Evolutionary conservation across 2,113 vertebrate genomes (phyloP), one percentile per base, ranked within the genome.

Genomic region (Brienomyrus brachyistius): DNA sequence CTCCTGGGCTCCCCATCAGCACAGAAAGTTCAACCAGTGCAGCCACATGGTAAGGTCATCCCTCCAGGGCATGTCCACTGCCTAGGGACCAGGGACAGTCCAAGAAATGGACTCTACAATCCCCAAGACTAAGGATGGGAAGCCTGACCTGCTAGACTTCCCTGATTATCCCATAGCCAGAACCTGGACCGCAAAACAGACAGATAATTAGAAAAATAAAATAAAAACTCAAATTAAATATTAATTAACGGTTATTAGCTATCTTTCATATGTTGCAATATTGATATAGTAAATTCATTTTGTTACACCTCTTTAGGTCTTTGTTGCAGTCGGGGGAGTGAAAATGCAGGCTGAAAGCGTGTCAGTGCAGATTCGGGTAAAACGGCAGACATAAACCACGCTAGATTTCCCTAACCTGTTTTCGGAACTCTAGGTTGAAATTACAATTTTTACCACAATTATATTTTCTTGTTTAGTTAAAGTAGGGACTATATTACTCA

Each of bases 201-300:
- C n/a, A 27, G 40, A 48, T 84, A 23, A 86, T 48, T 27, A 48
- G 9, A 31, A 51, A 51, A 11, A 51, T 86, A 86, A 51, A 86
- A 31, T 80, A 43, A 43, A 43, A 80, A 2, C 74, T 17, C 35
- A 19, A 80, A 80, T 80, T 80, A 51, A 51, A 86, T 86, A 51
- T 50, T 86, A 85, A 48, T 48, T 83, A 23, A 50, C 0, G 66
- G 74, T 80, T 80, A 80, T 80, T 43, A 43, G 17, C 74, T 80
- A 17, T 19, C 1, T 43, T 35, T 80, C 83, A 86, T 48, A 86
- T 23, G 43, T 40, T 83, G 82, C 45, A 86, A 45, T 50, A 47
- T 85, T 85, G 50, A 85, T 50, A 86, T 85, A 86, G n/a, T 86
- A 9, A 48, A 48, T 80, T 50, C 43, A 50, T 21, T 85, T 85